A percentile compares a stretch with the other conserved stretches of the same genome.
phyloP scores from a whole-genome alignment of 2,888 invertebrate species.

The Tetragonisca angustula region DNA sequence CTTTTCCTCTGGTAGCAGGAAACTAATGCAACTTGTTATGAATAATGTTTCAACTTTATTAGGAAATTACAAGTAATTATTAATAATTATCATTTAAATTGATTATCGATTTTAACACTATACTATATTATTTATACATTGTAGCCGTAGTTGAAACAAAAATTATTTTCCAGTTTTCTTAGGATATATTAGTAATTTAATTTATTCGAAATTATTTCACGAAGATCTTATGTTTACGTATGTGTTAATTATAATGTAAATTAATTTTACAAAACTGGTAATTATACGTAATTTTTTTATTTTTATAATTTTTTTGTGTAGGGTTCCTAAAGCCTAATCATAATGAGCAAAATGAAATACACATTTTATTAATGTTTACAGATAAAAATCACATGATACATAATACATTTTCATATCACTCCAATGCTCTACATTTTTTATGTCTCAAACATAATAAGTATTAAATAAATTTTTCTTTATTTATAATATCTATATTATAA shows the following conservation, averaged over 20 bases:
- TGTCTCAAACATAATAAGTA: slow-evolving; percentile 55
- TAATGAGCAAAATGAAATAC: slow-evolving; percentile 65
- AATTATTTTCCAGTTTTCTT: slow-evolving; percentile 31
- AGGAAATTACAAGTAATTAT: slow-evolving; percentile 60
- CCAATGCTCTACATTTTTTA: slow-evolving; percentile 48
- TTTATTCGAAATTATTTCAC: slow-evolving; percentile 46
- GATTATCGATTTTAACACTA: slow-evolving; percentile 34
- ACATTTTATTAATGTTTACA: slow-evolving; percentile 60
- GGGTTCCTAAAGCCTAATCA: slow-evolving; percentile 57
- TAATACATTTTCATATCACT: slow-evolving; percentile 57
- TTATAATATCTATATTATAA: slow-evolving; percentile 3
- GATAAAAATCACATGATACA: slow-evolving; percentile 73
- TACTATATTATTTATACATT: slow-evolving; percentile 55
- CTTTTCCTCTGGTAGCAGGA: slow-evolving; percentile 19
- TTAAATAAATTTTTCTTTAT: slow-evolving; percentile 37
- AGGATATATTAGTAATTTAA: slow-evolving; percentile 43
- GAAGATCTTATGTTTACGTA: slow-evolving; percentile 50
- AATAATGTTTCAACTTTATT: slow-evolving; percentile 55
- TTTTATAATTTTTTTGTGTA: slow-evolving; percentile 34
- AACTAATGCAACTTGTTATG: slow-evolving; percentile 31
- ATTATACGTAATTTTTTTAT: slow-evolving; percentile 42
- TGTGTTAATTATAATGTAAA: slow-evolving; percentile 34
- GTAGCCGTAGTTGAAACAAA: slow-evolving; percentile 34
- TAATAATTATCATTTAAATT: slow-evolving; percentile 41
- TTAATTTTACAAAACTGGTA: slow-evolving; percentile 51